These are phyloP conservation scores for Glyptemys insculpta DNA, from an alignment of 2,797 vertebrate species.

Conservation along the genomic window DNA sequence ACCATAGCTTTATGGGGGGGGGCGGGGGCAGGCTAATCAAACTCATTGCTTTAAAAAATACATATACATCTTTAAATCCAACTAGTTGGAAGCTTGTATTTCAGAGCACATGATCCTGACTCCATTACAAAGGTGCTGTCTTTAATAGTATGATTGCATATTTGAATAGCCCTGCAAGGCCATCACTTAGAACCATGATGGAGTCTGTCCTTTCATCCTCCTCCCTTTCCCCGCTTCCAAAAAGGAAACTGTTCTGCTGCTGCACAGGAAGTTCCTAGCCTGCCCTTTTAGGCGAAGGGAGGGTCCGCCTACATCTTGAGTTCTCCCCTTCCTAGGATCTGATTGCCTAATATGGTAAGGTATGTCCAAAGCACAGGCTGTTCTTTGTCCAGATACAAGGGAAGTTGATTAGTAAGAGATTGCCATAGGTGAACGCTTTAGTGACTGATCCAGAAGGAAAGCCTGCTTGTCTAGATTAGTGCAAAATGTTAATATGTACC, in stretches of 20 bases:
- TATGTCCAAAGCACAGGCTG: slow-evolving; percentile 73
- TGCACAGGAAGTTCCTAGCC: background rate
- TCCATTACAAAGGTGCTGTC: rapidly evolving
- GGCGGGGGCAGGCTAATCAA: background rate
- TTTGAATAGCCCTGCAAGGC: background rate
- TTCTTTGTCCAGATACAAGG: background rate
- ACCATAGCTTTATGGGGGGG: background rate
- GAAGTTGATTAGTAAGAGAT: slow-evolving; percentile 27
- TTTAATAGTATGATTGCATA: rapidly evolving
- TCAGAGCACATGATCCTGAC: background rate
- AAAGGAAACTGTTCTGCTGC: background rate
- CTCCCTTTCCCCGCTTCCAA: background rate
- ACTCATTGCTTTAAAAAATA: background rate
- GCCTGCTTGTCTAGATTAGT: background rate
- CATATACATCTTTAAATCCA: background rate
- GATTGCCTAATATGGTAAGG: slow-evolving; percentile 87
- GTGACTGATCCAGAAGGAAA: background rate
- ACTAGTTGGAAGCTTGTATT: background rate
- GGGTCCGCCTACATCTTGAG: background rate
- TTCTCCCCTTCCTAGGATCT: slow-evolving; percentile 45
- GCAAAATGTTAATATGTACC: background rate
- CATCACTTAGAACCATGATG: background rate
- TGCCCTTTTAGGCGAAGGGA: slow-evolving; percentile 28
- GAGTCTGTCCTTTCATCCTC: background rate
- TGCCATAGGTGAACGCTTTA: slow-evolving; percentile 40